Conservation (phyloP, 2,797 vertebrate genomes). For the Erithacus rubecula region DNA sequence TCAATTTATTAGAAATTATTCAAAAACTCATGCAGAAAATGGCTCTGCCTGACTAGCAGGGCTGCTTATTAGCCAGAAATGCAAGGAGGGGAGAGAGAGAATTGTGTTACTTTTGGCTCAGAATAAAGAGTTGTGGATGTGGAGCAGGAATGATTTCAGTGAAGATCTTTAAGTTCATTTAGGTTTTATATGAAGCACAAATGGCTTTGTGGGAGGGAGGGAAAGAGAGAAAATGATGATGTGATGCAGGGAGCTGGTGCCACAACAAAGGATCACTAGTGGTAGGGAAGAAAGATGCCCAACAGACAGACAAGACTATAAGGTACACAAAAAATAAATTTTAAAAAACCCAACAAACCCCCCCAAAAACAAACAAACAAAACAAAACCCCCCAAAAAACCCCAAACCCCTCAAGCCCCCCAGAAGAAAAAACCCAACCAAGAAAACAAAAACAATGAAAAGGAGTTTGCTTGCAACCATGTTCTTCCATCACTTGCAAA, state of each 20-base stretch:
- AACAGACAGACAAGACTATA: not conserved
- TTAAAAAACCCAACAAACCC: too few species aligned
- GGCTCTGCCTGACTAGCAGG: not conserved
- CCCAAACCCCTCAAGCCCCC: not conserved
- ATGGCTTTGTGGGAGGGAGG: not conserved
- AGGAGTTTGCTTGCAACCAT: not conserved
- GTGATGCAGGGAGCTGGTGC: not conserved
- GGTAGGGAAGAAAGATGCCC: not conserved
- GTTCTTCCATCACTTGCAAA: not conserved
- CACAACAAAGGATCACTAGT: not conserved
- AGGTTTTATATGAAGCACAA: not conserved
- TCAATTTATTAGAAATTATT: not conserved
- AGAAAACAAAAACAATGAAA: too few species aligned
- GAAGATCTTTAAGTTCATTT: not conserved
- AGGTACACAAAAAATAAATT: not conserved
- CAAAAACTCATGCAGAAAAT: not conserved
- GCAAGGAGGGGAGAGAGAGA: not conserved
- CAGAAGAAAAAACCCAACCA: not conserved
- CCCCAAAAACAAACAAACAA: not conserved
- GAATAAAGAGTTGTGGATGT: not conserved
- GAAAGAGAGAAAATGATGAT: not conserved
- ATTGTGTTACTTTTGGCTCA: not conserved
- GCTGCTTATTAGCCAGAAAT: not conserved
- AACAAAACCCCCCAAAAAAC: not conserved
- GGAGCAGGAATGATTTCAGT: not conserved